These are phyloP conservation scores for Denticeps clupeoides DNA, from an alignment of 2,797 vertebrate species.

Conservation along the genomic window DNA sequence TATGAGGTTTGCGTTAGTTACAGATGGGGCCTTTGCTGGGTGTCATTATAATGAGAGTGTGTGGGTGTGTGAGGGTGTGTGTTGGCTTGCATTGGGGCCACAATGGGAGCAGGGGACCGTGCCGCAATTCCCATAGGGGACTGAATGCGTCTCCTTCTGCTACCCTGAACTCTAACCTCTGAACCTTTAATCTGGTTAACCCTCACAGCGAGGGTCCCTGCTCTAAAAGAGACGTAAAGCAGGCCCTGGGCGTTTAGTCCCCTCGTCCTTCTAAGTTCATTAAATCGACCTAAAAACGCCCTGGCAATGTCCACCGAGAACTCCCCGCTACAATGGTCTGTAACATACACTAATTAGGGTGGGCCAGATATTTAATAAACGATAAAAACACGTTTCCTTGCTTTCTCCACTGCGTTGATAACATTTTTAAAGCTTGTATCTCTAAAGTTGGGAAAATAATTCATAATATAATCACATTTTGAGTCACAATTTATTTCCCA, in stretches of 20 bases:
- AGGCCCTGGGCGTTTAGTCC: background rate
- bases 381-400: no score
- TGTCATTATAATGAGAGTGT: background rate
- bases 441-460: no score
- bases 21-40: no score
- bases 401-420: no score
- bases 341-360: no score
- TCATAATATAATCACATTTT: no score
- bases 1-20: no score
- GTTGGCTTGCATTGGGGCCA: constrained; percentile 10
- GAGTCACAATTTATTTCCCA: no score
- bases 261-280: constrained; percentile 7
- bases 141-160: constrained; percentile 22
- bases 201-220: constrained; percentile 9
- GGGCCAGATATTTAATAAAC: no score
- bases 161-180: constrained; percentile 30
- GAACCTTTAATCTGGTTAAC: constrained; percentile 48
- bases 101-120: constrained; percentile 25
- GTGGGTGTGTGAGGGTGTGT: constrained; percentile 8
- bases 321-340: background rate
- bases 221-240: constrained; percentile 1
- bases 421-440: no score
- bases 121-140: constrained; percentile 25
- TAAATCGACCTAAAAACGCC: constrained; percentile 3
- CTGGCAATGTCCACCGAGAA: no score